Evolutionary conservation across 2,113 vertebrate genomes (phyloP).

Genomic region (Benitochromis conjunctus): DNA sequence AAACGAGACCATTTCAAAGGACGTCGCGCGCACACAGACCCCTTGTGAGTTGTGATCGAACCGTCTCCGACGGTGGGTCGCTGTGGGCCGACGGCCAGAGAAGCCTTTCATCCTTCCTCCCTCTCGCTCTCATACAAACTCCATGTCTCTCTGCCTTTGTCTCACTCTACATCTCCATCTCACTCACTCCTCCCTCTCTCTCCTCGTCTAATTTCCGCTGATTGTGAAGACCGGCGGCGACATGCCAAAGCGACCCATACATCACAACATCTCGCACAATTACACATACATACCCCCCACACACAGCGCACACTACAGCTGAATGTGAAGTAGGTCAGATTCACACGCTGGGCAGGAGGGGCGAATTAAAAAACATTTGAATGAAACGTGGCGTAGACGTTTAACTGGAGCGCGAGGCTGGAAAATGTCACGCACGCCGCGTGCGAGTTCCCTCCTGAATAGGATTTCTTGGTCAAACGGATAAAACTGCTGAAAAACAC

Average conservation of each 20-base stretch:
- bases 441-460: background rate
- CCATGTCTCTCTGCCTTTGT: background rate
- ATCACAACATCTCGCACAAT: background rate
- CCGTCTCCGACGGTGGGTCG: background rate
- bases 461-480: background rate
- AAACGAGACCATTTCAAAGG: background rate
- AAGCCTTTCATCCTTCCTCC: conserved; percentile 22
- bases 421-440: background rate
- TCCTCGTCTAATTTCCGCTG: conserved; percentile 12
- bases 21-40: background rate
- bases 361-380: conserved; percentile 6
- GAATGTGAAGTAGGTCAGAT: conserved; percentile 47
- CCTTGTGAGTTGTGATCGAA: conserved; percentile 14
- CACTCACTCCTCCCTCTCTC: background rate
- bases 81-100: conserved; percentile 20
- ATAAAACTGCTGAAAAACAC: background rate
- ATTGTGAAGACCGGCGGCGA: background rate
- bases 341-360: background rate
- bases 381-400: background rate
- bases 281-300: background rate
- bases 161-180: background rate
- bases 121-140: background rate
- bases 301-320: background rate
- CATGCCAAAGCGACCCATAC: conserved; percentile 9
- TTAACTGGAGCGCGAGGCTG: background rate